Conservation (phyloP, 1,140 invertebrate genomes). For the Propsilocerus akamusi region DNA sequence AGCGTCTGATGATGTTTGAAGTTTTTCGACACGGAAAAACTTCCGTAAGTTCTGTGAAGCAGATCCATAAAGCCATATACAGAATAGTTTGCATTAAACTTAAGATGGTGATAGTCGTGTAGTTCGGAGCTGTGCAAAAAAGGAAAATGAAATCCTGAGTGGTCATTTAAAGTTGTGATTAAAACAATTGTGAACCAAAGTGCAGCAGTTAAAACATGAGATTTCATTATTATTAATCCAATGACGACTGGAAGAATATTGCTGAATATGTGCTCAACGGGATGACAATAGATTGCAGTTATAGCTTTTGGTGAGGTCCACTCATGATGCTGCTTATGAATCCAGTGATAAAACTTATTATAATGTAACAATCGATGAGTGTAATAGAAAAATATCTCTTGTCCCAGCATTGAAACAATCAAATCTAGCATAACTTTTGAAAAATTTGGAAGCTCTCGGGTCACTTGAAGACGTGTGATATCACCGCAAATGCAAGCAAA, state of each 20-base stretch:
- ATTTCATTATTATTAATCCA: conserved; percentile 55
- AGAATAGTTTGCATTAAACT: conserved; percentile 22
- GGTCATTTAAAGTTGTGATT: conserved; percentile 61
- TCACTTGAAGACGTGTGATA: conserved; percentile 5
- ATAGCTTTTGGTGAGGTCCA: conserved; percentile 67
- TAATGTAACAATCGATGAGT: conserved; percentile 65
- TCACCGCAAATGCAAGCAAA: not conserved
- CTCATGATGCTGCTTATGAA: conserved; percentile 74
- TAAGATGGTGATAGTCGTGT: conserved; percentile 78
- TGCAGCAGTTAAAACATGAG: conserved; percentile 60
- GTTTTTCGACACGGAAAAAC: not conserved
- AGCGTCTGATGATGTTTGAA: not conserved
- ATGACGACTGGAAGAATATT: conserved; percentile 63
- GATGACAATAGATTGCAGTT: conserved; percentile 69
- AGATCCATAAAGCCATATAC: not conserved
- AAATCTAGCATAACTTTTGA: conserved; percentile 56
- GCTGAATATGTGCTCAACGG: conserved; percentile 64
- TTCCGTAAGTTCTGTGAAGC: not conserved
- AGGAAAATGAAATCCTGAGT: conserved; percentile 75
- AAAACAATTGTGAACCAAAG: conserved; percentile 62
- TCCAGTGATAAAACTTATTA: conserved; percentile 51
- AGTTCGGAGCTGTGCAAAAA: conserved; percentile 71
- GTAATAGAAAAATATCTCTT: conserved; percentile 75
- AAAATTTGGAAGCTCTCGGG: conserved; percentile 55
- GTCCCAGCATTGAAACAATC: conserved; percentile 48